Conservation (phyloP, 2,113 vertebrate species). For the Gobio gobio region DNA sequence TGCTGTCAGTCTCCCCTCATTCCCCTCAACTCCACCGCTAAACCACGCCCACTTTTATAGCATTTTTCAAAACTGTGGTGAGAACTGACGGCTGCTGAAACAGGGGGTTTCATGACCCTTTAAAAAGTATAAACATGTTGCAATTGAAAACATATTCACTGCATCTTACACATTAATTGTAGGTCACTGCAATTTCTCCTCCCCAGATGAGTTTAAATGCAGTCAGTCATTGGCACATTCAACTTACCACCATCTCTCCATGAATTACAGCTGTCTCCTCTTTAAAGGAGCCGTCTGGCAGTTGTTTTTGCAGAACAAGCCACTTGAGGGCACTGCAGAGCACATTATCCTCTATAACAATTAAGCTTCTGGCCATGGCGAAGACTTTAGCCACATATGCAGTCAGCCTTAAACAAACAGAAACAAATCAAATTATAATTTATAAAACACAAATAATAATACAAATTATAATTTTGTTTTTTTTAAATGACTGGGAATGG, state of each 20-base stretch:
- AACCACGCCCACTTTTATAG: too few species aligned
- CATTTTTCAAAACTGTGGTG: too few species aligned
- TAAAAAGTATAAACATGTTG: too few species aligned
- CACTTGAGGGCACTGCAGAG: slow-evolving; percentile 85
- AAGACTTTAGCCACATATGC: slow-evolving; percentile 91
- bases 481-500: neutral
- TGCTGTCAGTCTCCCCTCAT: too few species aligned
- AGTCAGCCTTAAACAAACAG: slow-evolving; percentile 79
- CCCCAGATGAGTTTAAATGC: neutral
- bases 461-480: too few species aligned
- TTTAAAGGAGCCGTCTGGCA: slow-evolving; percentile 81
- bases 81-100: too few species aligned
- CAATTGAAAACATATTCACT: neutral
- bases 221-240: neutral
- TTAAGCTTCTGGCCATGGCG: slow-evolving; percentile 73
- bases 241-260: slow-evolving; percentile 79
- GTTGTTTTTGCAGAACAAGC: slow-evolving; percentile 82
- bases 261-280: slow-evolving; percentile 73
- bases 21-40: too few species aligned
- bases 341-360: slow-evolving; percentile 66
- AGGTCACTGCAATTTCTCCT: neutral
- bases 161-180: neutral
- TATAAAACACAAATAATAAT: neutral
- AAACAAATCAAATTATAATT: neutral
- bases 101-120: too few species aligned